Percentiles rank a stretch among this genome's conserved stretches.
phyloP scores from a whole-genome alignment of 2,113 vertebrate genomes.

The Onychostoma macrolepis region DNA sequence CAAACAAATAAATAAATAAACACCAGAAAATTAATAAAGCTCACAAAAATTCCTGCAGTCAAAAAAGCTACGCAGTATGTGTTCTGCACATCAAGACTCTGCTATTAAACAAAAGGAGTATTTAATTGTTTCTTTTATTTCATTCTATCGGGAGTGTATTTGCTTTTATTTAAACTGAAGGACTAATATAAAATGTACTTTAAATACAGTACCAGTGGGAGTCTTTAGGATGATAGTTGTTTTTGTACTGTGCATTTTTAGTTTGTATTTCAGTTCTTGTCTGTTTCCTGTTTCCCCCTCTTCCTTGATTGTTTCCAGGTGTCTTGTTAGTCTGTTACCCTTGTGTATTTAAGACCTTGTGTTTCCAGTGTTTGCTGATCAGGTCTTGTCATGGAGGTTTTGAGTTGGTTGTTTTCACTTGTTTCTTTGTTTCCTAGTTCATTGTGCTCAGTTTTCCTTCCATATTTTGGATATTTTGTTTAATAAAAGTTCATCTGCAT shows the following conservation, averaged over 20 bases:
- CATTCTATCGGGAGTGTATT: not conserved
- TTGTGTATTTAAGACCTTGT: not conserved
- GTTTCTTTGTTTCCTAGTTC: not conserved
- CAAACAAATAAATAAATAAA: slow-evolving; percentile 2
- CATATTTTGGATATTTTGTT: not conserved
- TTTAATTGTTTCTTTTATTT: not conserved
- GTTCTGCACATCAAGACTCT: not conserved
- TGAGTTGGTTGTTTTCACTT: not conserved
- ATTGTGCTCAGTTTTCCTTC: not conserved
- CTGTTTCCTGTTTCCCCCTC: not conserved
- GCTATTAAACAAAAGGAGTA: not conserved
- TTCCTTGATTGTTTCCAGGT: not conserved
- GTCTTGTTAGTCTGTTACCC: not conserved
- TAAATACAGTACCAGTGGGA: not conserved
- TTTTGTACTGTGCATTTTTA: not conserved
- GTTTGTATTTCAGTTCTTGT: not conserved
- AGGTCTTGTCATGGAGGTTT: not conserved
- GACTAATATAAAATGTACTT: not conserved
- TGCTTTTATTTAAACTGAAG: not conserved
- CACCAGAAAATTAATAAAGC: not conserved
- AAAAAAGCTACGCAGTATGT: not conserved
- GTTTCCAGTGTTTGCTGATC: not conserved
- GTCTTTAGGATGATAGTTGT: not conserved
- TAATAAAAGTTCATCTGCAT: not conserved
- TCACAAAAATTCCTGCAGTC: not conserved